phyloP scores from a whole-genome alignment of 2,888 invertebrate genomes.

The Theretra japonica region DNA sequence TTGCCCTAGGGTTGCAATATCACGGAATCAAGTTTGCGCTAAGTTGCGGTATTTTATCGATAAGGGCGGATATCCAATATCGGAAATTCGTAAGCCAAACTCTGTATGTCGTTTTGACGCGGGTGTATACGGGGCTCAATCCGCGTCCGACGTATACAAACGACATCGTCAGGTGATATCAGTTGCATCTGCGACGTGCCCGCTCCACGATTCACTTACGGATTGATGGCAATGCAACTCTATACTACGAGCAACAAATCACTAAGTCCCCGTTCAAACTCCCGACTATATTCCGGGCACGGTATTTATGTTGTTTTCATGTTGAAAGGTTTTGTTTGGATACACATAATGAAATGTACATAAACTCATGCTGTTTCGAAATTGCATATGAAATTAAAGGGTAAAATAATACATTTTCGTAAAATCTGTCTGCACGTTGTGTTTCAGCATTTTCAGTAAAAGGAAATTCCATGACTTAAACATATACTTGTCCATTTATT shows the following conservation, averaged over 20 bases:
- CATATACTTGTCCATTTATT: background rate
- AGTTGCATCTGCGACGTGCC: conserved; percentile 69
- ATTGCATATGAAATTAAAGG: background rate
- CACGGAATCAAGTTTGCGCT: conserved; percentile 17
- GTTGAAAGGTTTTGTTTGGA: background rate
- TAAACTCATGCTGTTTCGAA: background rate
- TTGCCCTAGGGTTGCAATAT: conserved; percentile 19
- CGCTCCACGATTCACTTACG: conserved; percentile 68
- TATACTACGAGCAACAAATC: conserved; percentile 64
- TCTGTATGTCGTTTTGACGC: conserved; percentile 59
- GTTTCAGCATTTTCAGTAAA: background rate
- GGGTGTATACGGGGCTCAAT: conserved; percentile 59
- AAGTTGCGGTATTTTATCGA: conserved; percentile 24
- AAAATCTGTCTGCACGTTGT: background rate
- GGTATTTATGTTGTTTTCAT: background rate
- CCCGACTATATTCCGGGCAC: too few species aligned
- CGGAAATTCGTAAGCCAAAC: conserved; percentile 59
- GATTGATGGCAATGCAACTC: conserved; percentile 73
- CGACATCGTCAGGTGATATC: conserved; percentile 76
- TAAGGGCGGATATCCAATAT: conserved; percentile 21
- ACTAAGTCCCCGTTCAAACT: conserved; percentile 44
- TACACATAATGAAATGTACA: background rate
- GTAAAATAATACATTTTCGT: background rate
- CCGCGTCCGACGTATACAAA: conserved; percentile 70
- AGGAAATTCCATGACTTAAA: background rate